Evolutionary conservation across 2,888 invertebrate genomes (phyloP).

Genomic region (Cantharis nigra): DNA sequence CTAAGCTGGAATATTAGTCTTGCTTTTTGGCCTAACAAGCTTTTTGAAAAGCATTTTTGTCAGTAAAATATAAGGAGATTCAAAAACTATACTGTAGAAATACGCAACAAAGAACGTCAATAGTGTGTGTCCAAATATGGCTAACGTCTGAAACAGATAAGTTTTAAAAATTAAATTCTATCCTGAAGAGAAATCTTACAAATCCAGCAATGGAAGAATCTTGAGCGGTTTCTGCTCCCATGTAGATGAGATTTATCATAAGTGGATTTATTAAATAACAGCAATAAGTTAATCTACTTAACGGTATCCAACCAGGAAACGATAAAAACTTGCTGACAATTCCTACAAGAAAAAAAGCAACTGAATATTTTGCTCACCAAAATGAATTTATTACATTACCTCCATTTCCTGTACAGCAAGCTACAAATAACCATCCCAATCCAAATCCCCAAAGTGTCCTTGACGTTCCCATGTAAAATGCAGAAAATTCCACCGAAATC

Average conservation of each 20-base stretch:
- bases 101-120: conserved; percentile 50
- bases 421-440: conserved; percentile 62
- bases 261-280: conserved; percentile 65
- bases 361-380: not conserved
- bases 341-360: conserved; percentile 45
- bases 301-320: conserved; percentile 44
- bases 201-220: conserved; percentile 48
- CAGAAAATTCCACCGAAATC: conserved; percentile 55
- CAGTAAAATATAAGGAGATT: conserved; percentile 53
- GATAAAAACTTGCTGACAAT: conserved; percentile 53
- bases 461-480: conserved; percentile 58
- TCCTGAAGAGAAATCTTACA: conserved; percentile 44
- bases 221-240: conserved; percentile 44
- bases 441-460: conserved; percentile 61
- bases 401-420: conserved; percentile 61
- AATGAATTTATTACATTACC: conserved; percentile 46
- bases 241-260: conserved; percentile 57
- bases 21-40: not conserved
- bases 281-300: conserved; percentile 63
- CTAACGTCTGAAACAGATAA: conserved; percentile 42
- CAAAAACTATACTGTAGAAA: conserved; percentile 49
- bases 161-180: not conserved
- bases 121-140: conserved; percentile 44
- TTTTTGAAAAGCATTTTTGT: conserved; percentile 41
- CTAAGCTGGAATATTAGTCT: not conserved